These are phyloP conservation scores for Ephydatia muelleri DNA, from an alignment of 37 sponge, comb jelly and placozoan genomes.

Conservation along the genomic window DNA sequence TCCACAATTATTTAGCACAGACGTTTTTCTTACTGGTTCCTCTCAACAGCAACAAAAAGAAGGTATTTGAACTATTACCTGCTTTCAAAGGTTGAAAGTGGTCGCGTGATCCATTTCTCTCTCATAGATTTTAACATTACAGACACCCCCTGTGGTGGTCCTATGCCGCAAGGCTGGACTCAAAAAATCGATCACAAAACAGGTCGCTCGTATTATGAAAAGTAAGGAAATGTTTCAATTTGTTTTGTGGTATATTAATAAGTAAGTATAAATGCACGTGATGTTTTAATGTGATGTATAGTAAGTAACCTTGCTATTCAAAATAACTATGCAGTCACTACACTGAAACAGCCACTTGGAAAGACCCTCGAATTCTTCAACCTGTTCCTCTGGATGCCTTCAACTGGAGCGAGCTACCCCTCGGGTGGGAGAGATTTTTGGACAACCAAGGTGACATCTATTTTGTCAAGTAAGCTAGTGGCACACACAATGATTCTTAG, in stretches of 20 bases:
- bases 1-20: not conserved
- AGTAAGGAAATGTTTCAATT: no score
- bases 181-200: constrained; percentile 55
- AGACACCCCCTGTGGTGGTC: not conserved
- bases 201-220: constrained; percentile 71
- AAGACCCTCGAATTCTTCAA: constrained; percentile 50
- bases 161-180: constrained; percentile 67
- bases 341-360: constrained; percentile 67
- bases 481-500: not conserved
- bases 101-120: no score
- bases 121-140: no score
- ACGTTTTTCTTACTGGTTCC: no score
- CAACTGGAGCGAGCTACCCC: constrained; percentile 72
- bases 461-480: constrained; percentile 79
- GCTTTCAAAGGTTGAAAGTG: no score
- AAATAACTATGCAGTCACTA: constrained; percentile 49
- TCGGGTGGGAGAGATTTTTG: constrained; percentile 63
- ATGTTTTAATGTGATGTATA: no score
- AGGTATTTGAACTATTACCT: no score
- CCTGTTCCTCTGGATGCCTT: constrained; percentile 42
- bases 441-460: constrained; percentile 65
- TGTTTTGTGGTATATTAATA: no score
- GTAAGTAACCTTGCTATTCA: no score
- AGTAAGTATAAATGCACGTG: no score
- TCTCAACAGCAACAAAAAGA: no score